These are phyloP conservation scores for Oplegnathus fasciatus DNA, from an alignment of 2,113 vertebrate genomes.

Conservation along the genomic window DNA sequence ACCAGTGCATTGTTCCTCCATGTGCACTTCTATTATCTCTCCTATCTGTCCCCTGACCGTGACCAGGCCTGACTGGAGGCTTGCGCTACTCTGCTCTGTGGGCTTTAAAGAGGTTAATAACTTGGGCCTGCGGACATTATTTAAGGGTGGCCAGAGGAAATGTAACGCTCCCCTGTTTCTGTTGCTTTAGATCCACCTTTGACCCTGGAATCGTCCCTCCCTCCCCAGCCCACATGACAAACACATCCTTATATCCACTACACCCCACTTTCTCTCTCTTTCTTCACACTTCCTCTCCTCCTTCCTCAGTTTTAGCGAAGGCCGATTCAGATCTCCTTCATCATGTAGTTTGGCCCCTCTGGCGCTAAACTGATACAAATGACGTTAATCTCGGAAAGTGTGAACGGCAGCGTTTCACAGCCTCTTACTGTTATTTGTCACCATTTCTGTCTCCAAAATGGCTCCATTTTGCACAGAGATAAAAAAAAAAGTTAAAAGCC, in stretches of 20 bases:
- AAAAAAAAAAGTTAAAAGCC: constrained; percentile 80
- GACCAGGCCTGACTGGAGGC: constrained; percentile 76
- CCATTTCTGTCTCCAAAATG: constrained; percentile 81
- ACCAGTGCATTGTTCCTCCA: constrained; percentile 75
- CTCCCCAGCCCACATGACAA: constrained; percentile 66
- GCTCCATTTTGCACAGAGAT: constrained; percentile 73
- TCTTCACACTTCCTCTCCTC: constrained; percentile 57
- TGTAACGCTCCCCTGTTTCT: constrained; percentile 82
- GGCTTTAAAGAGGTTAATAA: constrained; percentile 88
- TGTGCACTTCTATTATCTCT: constrained; percentile 84
- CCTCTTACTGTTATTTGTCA: constrained; percentile 83
- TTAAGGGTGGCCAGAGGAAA: constrained; percentile 82
- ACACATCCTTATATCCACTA: constrained; percentile 63
- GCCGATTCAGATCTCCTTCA: constrained; percentile 72
- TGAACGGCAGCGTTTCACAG: constrained; percentile 82
- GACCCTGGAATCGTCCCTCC: constrained; percentile 68
- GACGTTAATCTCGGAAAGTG: constrained; percentile 83
- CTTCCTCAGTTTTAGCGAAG: constrained; percentile 46
- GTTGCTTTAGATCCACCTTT: constrained; percentile 81
- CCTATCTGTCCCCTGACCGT: constrained; percentile 82
- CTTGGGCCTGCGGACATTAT: constrained; percentile 87
- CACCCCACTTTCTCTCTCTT: constrained; percentile 55
- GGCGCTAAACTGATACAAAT: constrained; percentile 87
- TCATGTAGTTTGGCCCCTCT: constrained; percentile 76
- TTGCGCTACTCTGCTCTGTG: constrained; percentile 71